Percentiles rank a stretch among this genome's conserved stretches.
Conservation (phyloP, 2,113 vertebrate species). For the Python bivittatus region DNA sequence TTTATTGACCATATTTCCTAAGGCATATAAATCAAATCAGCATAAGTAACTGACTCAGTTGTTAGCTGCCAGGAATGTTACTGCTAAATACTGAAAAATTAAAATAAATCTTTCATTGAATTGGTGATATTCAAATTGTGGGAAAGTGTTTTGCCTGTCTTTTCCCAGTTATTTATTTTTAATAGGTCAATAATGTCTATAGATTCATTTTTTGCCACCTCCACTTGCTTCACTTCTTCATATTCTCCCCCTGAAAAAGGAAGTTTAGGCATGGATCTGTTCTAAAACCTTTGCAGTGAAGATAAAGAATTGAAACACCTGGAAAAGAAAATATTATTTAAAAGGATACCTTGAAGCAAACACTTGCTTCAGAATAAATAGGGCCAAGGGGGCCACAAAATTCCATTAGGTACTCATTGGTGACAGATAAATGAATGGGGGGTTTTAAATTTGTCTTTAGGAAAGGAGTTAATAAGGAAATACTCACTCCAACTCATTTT, state of each 20-base stretch:
- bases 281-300: not conserved
- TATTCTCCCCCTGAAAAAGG: not conserved
- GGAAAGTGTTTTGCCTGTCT: not conserved
- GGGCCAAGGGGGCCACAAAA: not conserved
- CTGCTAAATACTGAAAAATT: not conserved
- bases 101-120: not conserved
- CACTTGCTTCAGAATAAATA: not conserved
- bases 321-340: not conserved
- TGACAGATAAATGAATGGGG: slow-evolving; percentile 10
- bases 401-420: not conserved
- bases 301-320: not conserved
- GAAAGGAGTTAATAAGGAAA: not conserved
- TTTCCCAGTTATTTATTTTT: not conserved
- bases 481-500: not conserved
- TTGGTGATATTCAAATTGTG: not conserved
- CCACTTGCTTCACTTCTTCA: not conserved
- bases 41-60: not conserved
- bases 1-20: not conserved
- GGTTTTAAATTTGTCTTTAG: not conserved
- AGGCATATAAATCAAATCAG: not conserved
- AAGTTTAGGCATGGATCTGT: not conserved
- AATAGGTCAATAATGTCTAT: not conserved
- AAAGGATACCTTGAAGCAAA: not conserved
- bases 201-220: not conserved
- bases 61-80: not conserved